These are phyloP conservation scores for Colletes collaris DNA, from an alignment of 2,888 invertebrate genomes.

Conservation along the genomic window DNA sequence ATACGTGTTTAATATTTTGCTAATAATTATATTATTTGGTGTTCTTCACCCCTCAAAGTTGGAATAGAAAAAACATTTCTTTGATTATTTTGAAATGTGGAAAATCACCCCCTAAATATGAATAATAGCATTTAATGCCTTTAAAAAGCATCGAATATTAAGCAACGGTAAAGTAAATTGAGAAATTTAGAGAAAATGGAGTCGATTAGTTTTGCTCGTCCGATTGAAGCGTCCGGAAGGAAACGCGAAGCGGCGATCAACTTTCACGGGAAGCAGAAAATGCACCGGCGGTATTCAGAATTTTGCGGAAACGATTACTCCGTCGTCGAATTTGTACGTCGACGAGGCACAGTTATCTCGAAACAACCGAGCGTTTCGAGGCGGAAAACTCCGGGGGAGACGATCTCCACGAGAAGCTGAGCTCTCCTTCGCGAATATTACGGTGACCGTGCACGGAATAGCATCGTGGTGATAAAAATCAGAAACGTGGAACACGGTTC, in stretches of 20 bases:
- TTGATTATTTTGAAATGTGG: no score
- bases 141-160: no score
- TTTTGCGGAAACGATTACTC: neutral
- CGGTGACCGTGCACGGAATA: slow-evolving; percentile 8
- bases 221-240: neutral
- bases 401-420: neutral
- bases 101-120: no score
- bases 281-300: neutral
- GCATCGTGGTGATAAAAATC: slow-evolving; percentile 29
- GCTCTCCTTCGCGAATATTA: neutral
- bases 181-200: no score
- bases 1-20: no score
- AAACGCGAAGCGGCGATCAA: neutral
- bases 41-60: no score
- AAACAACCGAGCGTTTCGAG: neutral
- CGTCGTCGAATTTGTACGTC: neutral
- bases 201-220: no score
- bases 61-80: no score
- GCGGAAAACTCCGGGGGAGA: neutral
- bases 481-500: slow-evolving; percentile 19
- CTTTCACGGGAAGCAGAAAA: neutral
- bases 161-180: no score
- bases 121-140: no score
- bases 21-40: no score
- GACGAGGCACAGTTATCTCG: neutral